Evolutionary conservation across 2,888 invertebrate species (phyloP).

Genomic region (Belgica antarctica): DNA sequence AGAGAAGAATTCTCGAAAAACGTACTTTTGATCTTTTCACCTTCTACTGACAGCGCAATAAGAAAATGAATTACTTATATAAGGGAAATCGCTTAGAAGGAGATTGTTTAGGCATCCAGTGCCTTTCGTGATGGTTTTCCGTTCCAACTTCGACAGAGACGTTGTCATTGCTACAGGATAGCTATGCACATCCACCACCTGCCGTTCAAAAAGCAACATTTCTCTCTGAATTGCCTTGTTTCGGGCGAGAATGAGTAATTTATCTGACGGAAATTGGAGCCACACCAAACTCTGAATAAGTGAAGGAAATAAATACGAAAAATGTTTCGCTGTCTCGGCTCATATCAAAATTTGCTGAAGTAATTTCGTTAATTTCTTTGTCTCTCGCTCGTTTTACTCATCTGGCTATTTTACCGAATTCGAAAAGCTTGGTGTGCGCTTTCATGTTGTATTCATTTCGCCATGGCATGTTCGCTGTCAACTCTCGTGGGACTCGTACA

Average conservation of each 20-base stretch:
- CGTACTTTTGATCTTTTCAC: slow-evolving; percentile 19
- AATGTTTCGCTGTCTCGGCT: neutral
- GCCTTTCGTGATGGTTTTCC: neutral
- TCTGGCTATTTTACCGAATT: neutral
- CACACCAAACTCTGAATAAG: neutral
- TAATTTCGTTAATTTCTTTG: slow-evolving; percentile 27
- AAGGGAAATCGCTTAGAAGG: neutral
- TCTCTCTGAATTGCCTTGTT: neutral
- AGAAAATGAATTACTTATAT: slow-evolving; percentile 6
- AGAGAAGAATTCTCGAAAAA: neutral
- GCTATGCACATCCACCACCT: slow-evolving; percentile 22
- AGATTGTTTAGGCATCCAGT: neutral
- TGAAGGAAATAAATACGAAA: neutral
- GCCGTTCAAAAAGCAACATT: slow-evolving; percentile 2
- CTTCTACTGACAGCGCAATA: slow-evolving; percentile 8
- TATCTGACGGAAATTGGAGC: slow-evolving; percentile 26
- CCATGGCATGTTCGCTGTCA: neutral
- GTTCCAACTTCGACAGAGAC: too few species aligned
- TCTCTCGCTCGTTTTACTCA: too few species aligned
- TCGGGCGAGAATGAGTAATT: neutral
- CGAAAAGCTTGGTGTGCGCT: neutral
- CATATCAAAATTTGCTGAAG: slow-evolving; percentile 6
- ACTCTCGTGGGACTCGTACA: neutral
- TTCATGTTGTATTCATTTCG: neutral
- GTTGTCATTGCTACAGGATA: neutral